These are phyloP conservation scores for Dynastes tityus DNA, from an alignment of 2,888 invertebrate species.

Conservation along the genomic window DNA sequence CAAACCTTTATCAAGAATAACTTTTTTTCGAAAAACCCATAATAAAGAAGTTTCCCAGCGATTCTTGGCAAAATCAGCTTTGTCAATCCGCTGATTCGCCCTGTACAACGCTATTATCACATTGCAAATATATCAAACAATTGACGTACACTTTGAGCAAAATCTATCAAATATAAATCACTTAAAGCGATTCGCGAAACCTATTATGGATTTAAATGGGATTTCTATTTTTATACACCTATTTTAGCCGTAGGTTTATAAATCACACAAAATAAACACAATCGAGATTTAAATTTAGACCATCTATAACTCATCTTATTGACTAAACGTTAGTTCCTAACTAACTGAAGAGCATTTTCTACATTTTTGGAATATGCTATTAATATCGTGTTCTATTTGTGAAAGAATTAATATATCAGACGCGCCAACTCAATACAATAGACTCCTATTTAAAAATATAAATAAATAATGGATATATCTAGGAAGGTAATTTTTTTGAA, in stretches of 20 bases:
- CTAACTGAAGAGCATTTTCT: neutral
- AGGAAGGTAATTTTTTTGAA: too few species aligned
- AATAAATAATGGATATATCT: too few species aligned
- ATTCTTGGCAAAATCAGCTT: too few species aligned
- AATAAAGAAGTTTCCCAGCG: too few species aligned
- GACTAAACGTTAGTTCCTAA: constrained; percentile 33
- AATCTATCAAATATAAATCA: constrained; percentile 11
- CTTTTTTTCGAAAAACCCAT: too few species aligned
- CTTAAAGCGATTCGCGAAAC: constrained; percentile 6
- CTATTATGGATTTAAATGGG: constrained; percentile 1
- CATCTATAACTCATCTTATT: constrained; percentile 4
- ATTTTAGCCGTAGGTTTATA: neutral
- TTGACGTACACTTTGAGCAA: neutral
- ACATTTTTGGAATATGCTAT: neutral
- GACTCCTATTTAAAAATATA: too few species aligned
- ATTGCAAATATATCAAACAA: too few species aligned
- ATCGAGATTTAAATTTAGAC: constrained; percentile 19
- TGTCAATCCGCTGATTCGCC: too few species aligned
- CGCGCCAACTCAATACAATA: neutral
- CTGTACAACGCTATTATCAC: too few species aligned
- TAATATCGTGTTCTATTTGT: neutral
- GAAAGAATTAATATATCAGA: neutral
- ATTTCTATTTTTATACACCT: constrained; percentile 1
- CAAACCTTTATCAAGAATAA: too few species aligned
- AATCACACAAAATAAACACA: neutral